Base-by-base conservation (phyloP, 2,797 vertebrate species). In the Enteromius viviparus region DNA sequence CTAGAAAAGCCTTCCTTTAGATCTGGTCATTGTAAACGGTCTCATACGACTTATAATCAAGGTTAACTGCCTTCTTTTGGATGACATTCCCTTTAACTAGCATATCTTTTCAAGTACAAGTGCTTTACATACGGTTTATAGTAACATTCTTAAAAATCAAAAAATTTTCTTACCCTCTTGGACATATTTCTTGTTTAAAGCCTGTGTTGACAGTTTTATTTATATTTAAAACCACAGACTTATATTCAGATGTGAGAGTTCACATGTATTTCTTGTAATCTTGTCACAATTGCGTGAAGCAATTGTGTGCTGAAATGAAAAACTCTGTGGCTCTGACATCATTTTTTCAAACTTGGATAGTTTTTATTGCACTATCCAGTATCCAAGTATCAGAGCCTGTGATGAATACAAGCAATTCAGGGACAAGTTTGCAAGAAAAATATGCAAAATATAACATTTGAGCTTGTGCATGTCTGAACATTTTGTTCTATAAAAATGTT, bases 381-480 rank as follows among this genome's bases (percentile, higher is more conserved):
- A n/a, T n/a, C n/a, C n/a, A n/a, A n/a, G n/a, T n/a, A n/a, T n/a
- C n/a, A 6, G 26, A 21, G 0, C 17, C 17, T 34, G 8, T 26
- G 34, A 26, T 21, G 26, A 32, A 72, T 72, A 19, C 26, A 72
- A 51, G 17, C 15, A 51, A 19, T 21, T 72, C 15, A 29, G 23
- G 29, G n/a, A 49, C 2, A 19, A 32, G 17, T 12, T 51, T 12
- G 19, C 70, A 51, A 72, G 17, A 72, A 21, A 49, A 26, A 14
- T 23, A 45, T 71, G 42, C 49, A 42, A 71, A 71, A 72, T 72
- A 8, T 72, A 26, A 51, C 70, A 34, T 32, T 26, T 49, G 45
- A 49, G 23, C 3, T 9, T 49, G 45, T 29, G 8, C 45, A 29
- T 32, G 26, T 21, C 45, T 32, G 26, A 72, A 51, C 9, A 34